Evolutionary conservation across 2,113 vertebrate genomes (phyloP).

Genomic region (Anseranas semipalmata): DNA sequence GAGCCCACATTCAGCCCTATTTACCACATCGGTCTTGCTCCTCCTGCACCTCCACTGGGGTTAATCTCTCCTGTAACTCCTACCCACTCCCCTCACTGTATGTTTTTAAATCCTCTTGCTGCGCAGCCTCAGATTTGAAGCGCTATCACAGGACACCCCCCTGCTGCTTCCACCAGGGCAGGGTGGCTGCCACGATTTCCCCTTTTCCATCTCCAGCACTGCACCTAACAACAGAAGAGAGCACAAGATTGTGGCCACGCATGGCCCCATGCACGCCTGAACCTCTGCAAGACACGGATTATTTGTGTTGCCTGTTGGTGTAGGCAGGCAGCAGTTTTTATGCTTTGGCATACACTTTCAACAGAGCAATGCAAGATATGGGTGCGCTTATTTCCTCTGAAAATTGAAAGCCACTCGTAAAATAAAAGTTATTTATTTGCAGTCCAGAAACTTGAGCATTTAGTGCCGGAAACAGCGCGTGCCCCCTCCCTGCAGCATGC

Average conservation of each 20-base stretch:
- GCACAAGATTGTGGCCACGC: fast-evolving
- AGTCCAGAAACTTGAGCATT: neutral
- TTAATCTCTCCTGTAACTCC: constrained; percentile 29
- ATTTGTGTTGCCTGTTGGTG: neutral
- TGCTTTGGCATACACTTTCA: neutral
- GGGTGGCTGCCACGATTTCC: neutral
- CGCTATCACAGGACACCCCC: neutral
- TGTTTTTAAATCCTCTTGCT: neutral
- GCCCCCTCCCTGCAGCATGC: neutral
- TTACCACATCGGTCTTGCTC: neutral
- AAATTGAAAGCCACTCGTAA: neutral
- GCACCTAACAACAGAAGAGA: neutral
- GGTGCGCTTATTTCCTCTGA: neutral
- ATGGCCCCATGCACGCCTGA: neutral
- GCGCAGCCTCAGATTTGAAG: neutral
- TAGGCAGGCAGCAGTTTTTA: neutral
- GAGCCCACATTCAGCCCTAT: neutral
- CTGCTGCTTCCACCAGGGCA: neutral
- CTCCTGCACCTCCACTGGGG: neutral
- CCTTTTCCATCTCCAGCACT: neutral
- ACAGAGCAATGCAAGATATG: neutral
- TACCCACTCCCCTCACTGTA: neutral
- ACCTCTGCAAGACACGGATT: neutral
- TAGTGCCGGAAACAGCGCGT: neutral
- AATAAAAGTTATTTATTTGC: fast-evolving